Evolutionary conservation across 1,140 invertebrate genomes (phyloP).

Genomic region (Lasioglossum albipes): DNA sequence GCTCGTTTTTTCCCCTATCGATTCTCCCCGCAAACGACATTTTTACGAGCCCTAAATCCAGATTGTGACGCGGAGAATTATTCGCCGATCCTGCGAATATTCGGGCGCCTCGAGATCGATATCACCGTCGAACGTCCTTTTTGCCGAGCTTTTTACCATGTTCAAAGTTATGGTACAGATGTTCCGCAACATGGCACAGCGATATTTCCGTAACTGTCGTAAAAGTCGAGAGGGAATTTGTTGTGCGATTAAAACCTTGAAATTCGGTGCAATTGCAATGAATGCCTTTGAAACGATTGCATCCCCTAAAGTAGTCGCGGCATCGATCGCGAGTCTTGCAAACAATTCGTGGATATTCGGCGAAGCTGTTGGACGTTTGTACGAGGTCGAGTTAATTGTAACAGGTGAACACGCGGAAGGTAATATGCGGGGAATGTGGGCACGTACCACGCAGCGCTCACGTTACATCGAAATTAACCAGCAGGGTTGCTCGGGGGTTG

Average conservation of each 20-base stretch:
- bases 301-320: too few relatives aligned
- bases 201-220: too few relatives aligned
- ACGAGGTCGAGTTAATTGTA: constrained; percentile 25
- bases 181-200: too few relatives aligned
- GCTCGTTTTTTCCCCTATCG: constrained; percentile 39
- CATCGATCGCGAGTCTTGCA: too few relatives aligned
- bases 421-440: constrained; percentile 18
- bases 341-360: too few relatives aligned
- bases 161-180: too few relatives aligned
- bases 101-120: constrained; percentile 28
- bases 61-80: constrained; percentile 34
- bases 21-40: constrained; percentile 37
- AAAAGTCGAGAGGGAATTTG: too few relatives aligned
- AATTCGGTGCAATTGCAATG: too few relatives aligned
- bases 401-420: background rate
- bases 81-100: constrained; percentile 27
- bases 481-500: constrained; percentile 20
- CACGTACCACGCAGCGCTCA: too few relatives aligned
- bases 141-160: background rate
- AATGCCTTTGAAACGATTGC: too few relatives aligned
- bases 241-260: too few relatives aligned
- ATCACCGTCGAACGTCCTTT: background rate
- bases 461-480: constrained; percentile 40
- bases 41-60: constrained; percentile 50
- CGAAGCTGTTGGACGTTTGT: too few relatives aligned